Evolutionary conservation across 2,888 invertebrate species (phyloP), one percentile per base, ranked within the genome.

Genomic region (Hypena proboscidalis): DNA sequence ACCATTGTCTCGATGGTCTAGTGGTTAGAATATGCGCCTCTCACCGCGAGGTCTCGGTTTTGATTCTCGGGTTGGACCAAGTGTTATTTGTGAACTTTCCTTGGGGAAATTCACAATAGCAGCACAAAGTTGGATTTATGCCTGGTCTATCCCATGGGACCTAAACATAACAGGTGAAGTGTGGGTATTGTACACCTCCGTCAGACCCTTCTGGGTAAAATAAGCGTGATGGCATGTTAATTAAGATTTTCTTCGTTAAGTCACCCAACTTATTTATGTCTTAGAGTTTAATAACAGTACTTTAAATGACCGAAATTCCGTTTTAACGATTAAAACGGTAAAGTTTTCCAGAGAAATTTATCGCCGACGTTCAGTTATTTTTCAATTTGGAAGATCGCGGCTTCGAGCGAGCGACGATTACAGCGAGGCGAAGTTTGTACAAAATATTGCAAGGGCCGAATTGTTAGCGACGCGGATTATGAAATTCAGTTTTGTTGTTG

Each of bases 351-450:
- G 68, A 64, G 55, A 74, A 83, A 85, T 85, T 86, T 83, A 85
- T 83, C 58, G 73, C 72, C 51, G 74, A 79, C 79, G 81, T 80
- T 80, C 77, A 87, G 87, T 84, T 88, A 88, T 88, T 88, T 88
- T 88, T 87, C 87, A 88, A 87, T 87, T 87, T 85, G 79, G 77
- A 67, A 68, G 77, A 78, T 83, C 73, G 71, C 69, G 73, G 65
- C 77, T 70, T 69, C 67, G 73, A 74, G 78, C 75, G 77, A 83
- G 65, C 67, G 73, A 63, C 77, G 77, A 83, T 84, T 84, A 83
- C 75, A 55, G 19, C 26, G 41, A 65, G 59, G 63, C 43, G 63
- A 82, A 83, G 62, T 85, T 83, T 74, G 63, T 63, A 48, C 52
- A 59, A 67, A 74, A 74, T 73, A 71, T 70, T 68, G 55, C 51